phyloP scores from a whole-genome alignment of 37 sponge, comb jelly and placozoan genomes.

The Chondrilla cf. caribensis region DNA sequence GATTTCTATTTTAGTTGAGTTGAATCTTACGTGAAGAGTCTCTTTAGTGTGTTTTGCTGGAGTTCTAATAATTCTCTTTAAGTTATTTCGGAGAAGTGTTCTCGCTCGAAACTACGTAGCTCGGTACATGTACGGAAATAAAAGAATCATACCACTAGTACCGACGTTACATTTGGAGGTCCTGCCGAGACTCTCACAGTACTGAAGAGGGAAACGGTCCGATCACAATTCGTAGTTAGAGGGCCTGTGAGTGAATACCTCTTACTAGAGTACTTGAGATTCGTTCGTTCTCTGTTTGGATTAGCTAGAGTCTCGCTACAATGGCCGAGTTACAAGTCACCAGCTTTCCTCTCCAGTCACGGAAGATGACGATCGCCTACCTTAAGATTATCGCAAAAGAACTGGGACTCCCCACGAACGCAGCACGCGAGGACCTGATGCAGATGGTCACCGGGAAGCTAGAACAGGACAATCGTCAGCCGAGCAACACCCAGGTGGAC shows the following conservation, averaged over 20 bases:
- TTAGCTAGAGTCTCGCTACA: background rate
- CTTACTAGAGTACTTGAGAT: background rate
- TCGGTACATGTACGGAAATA: no score
- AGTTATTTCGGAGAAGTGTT: no score
- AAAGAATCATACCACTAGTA: no score
- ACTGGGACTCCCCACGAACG: conserved; percentile 4
- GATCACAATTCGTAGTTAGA: background rate
- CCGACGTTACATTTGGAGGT: conserved; percentile 18
- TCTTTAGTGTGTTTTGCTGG: no score
- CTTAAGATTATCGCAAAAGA: background rate
- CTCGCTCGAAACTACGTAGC: no score
- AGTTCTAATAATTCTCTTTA: no score
- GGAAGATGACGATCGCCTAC: background rate
- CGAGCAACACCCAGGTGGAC: conserved; percentile 4
- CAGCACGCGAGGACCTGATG: background rate
- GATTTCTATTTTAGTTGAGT: no score
- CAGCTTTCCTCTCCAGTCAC: background rate
- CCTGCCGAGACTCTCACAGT: conserved; percentile 15
- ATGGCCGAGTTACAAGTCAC: background rate
- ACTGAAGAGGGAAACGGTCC: background rate
- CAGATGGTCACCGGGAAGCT: background rate
- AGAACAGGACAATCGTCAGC: background rate
- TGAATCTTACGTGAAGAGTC: no score
- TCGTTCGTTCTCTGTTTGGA: background rate
- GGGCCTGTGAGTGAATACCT: conserved; percentile 10